phyloP scores from a whole-genome alignment of 1,140 invertebrate species.

The Leptonema lineaticorne region DNA sequence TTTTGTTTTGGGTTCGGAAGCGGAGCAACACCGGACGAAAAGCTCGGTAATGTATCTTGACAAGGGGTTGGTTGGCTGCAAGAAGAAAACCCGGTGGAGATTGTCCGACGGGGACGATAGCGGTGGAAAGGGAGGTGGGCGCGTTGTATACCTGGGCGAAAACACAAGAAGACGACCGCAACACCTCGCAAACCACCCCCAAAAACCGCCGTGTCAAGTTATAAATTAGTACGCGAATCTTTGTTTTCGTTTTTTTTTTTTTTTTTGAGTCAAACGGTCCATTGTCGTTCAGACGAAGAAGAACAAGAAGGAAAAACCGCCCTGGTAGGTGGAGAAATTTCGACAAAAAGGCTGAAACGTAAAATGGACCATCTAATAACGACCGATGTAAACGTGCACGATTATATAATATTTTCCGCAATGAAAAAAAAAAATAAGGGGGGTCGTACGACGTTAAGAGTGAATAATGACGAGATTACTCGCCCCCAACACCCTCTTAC shows the following conservation, averaged over 20 bases:
- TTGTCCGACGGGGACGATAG: not conserved
- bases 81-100: conserved; percentile 7
- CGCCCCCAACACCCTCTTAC: no score
- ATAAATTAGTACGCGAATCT: conserved; percentile 23
- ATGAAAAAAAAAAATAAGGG: not conserved
- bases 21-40: conserved; percentile 10
- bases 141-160: no score
- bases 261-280: conserved; percentile 7
- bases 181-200: not conserved
- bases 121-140: not conserved
- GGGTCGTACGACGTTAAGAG: conserved; percentile 15
- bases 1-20: conserved; percentile 25
- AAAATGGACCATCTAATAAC: not conserved
- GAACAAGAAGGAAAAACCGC: not conserved
- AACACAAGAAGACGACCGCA: no score
- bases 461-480: conserved; percentile 19
- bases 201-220: not conserved
- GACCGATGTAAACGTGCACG: not conserved
- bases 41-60: conserved; percentile 27
- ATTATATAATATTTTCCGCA: conserved; percentile 16
- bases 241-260: conserved; percentile 26
- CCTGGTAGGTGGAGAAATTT: no score
- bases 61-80: conserved; percentile 26
- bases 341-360: no score
- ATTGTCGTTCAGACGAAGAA: not conserved